phyloP scores from a whole-genome alignment of 2,797 vertebrate genomes.

The Antrozous pallidus region DNA sequence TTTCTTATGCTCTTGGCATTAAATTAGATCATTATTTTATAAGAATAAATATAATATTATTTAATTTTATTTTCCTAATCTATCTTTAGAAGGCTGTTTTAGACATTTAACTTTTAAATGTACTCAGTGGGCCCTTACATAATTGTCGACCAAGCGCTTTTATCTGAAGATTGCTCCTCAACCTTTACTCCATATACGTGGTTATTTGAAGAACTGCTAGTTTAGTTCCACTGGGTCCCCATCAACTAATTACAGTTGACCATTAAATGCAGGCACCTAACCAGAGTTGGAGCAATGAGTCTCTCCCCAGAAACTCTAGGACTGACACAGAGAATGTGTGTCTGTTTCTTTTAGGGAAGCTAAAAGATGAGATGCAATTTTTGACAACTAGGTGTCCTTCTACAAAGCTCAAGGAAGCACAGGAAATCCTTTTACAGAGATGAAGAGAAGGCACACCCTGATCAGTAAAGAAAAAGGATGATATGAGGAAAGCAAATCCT shows the following conservation, averaged over 20 bases:
- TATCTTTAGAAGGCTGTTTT: background rate
- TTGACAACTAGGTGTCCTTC: background rate
- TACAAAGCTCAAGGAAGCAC: background rate
- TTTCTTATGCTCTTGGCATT: background rate
- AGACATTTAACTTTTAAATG: background rate
- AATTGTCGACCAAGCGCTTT: background rate
- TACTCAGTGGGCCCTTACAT: background rate
- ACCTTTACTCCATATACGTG: background rate
- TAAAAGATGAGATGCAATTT: background rate
- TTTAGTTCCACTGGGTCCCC: background rate
- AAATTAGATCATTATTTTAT: slow-evolving; percentile 24
- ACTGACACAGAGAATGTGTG: background rate
- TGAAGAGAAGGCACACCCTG: background rate
- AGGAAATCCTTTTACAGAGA: background rate
- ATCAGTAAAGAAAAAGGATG: background rate
- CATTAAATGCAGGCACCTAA: background rate
- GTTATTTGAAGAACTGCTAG: background rate
- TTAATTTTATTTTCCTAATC: background rate
- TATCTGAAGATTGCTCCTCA: background rate
- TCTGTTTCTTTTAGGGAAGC: background rate
- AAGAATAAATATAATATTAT: background rate
- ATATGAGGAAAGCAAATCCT: background rate
- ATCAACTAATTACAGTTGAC: background rate
- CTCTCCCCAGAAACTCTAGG: background rate
- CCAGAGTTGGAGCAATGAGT: background rate